Evolutionary conservation across 2,888 invertebrate species (phyloP).

Genomic region (Melangyna quadrimaculata): DNA sequence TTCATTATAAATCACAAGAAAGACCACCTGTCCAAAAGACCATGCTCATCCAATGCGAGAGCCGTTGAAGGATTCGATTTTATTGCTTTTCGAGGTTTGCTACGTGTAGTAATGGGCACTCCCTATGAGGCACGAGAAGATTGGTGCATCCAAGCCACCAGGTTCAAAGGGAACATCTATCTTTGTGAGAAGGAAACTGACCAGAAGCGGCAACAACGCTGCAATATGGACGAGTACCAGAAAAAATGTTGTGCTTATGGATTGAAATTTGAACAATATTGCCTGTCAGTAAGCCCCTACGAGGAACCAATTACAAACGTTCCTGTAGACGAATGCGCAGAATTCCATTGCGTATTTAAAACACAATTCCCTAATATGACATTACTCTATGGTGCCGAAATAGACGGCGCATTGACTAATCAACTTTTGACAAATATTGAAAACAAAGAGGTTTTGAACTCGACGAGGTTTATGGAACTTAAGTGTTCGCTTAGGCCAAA

Average conservation of each 20-base stretch:
- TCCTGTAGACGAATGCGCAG: conserved; percentile 85
- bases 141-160: conserved; percentile 87
- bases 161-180: conserved; percentile 86
- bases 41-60: not conserved
- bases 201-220: conserved; percentile 80
- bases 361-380: conserved; percentile 83
- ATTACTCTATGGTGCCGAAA: conserved; percentile 88
- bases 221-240: conserved; percentile 82
- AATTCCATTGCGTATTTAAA: conserved; percentile 85
- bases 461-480: conserved; percentile 85
- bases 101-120: conserved; percentile 86
- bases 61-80: conserved; percentile 81
- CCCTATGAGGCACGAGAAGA: conserved; percentile 86
- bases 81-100: conserved; percentile 87
- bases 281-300: conserved; percentile 83
- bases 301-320: conserved; percentile 78
- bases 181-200: conserved; percentile 86
- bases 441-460: conserved; percentile 72
- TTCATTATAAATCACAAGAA: conserved; percentile 74
- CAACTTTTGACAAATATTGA: conserved; percentile 21
- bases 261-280: conserved; percentile 89
- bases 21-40: conserved; percentile 31
- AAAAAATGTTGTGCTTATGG: conserved; percentile 86
- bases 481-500: conserved; percentile 85
- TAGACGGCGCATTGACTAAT: conserved; percentile 84